Evolutionary conservation across 1,140 invertebrate genomes (phyloP).

Genomic region (Drosophila pruinosa): DNA sequence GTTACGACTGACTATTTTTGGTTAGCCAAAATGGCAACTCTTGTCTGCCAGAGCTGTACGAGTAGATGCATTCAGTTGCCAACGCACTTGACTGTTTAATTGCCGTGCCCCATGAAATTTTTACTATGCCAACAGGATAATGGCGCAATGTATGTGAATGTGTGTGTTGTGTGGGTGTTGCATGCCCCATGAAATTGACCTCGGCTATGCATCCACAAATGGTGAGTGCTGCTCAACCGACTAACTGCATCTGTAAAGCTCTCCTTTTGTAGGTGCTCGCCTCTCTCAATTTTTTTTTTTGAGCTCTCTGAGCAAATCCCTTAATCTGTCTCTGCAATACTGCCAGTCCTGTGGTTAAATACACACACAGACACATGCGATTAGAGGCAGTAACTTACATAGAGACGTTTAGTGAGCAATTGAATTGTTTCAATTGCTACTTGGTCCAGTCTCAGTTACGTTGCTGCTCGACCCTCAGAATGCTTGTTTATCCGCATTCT

Average conservation of each 20-base stretch:
- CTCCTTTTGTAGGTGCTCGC: background rate
- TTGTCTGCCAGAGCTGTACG: background rate
- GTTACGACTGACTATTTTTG: slow-evolving; percentile 20
- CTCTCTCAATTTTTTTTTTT: background rate
- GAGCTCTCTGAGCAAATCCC: slow-evolving; percentile 53
- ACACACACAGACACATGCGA: slow-evolving; percentile 38
- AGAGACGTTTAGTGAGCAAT: slow-evolving; percentile 50
- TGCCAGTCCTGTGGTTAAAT: slow-evolving; percentile 55
- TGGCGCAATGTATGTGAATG: background rate
- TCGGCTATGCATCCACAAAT: slow-evolving; percentile 53
- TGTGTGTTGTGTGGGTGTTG: slow-evolving; percentile 13
- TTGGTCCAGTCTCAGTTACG: slow-evolving; percentile 48
- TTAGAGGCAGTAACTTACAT: background rate
- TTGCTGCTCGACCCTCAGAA: slow-evolving; percentile 5
- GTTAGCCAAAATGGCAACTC: slow-evolving; percentile 25
- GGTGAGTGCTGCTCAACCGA: slow-evolving; percentile 17
- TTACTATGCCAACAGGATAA: slow-evolving; percentile 20
- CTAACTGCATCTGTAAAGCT: slow-evolving; percentile 26
- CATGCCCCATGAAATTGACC: slow-evolving; percentile 49
- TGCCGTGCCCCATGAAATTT: slow-evolving; percentile 32
- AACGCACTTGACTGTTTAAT: slow-evolving; percentile 58
- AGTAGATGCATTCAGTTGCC: background rate
- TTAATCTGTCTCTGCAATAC: slow-evolving; percentile 67
- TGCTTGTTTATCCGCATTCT: slow-evolving; percentile 53
- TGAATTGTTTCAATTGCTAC: slow-evolving; percentile 77